A percentile compares a stretch with the other conserved stretches of the same genome.
These are phyloP conservation scores for Acanthosepion pharaonis DNA, from an alignment of 2,888 invertebrate species.

Conservation along the genomic window DNA sequence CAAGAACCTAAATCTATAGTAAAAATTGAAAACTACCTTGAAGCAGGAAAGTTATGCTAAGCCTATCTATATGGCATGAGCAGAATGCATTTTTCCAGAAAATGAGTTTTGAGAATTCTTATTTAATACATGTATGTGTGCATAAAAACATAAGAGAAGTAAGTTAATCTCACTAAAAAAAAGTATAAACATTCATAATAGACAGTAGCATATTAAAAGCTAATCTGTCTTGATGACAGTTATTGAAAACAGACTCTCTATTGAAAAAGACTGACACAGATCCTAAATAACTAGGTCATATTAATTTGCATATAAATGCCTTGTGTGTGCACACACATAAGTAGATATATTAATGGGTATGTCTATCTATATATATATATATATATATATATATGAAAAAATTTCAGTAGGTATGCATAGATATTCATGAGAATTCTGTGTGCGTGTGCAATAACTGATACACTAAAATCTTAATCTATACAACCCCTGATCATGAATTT, in stretches of 20 bases:
- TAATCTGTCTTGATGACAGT: background rate
- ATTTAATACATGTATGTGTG: background rate
- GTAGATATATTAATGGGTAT: background rate
- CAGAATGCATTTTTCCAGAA: background rate
- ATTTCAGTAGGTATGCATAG: background rate
- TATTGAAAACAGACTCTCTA: background rate
- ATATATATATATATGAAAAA: background rate
- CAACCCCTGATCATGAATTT: too few relatives aligned
- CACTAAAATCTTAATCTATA: too few relatives aligned
- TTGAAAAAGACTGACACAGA: background rate
- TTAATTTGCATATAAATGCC: background rate
- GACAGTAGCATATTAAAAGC: background rate
- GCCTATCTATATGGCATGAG: background rate
- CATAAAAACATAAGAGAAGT: background rate
- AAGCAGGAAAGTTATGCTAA: too few relatives aligned
- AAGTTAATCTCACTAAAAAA: background rate
- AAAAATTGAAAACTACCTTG: too few relatives aligned
- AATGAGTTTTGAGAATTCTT: background rate
- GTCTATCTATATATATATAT: background rate
- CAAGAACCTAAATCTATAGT: too few relatives aligned
- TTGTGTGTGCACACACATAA: background rate
- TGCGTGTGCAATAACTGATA: background rate
- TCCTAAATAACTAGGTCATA: background rate
- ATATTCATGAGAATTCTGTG: background rate
- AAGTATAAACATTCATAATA: background rate